phyloP scores from a whole-genome alignment of 2,888 invertebrate species.

The Spisula subtruncata region DNA sequence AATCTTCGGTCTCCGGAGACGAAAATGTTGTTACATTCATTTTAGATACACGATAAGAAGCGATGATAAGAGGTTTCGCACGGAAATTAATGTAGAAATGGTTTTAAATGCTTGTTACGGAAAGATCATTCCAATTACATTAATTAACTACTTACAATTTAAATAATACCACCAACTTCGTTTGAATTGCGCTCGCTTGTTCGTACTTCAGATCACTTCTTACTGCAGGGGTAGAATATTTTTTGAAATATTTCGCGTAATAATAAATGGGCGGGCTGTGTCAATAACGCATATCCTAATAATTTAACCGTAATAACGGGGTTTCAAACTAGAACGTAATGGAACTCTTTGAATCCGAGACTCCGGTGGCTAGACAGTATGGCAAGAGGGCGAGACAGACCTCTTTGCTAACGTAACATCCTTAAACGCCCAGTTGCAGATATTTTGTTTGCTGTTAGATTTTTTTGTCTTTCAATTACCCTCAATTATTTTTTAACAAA shows the following conservation, averaged over 20 bases:
- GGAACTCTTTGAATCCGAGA: neutral
- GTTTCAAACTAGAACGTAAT: constrained; percentile 16
- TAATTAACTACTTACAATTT: constrained; percentile 35
- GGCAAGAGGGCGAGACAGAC: neutral
- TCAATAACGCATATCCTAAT: neutral
- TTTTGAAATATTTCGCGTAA: neutral
- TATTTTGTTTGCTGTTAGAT: neutral
- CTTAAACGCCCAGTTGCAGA: neutral
- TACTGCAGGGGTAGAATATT: neutral
- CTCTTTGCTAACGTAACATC: neutral
- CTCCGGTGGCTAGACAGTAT: constrained; percentile 4
- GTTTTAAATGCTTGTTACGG: constrained; percentile 38
- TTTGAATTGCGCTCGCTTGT: constrained; percentile 11
- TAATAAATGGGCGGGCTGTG: constrained; percentile 1
- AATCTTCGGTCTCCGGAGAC: constrained; percentile 48
- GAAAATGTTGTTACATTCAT: constrained; percentile 46
- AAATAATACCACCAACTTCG: constrained; percentile 23
- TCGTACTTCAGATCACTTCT: neutral
- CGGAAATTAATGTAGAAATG: constrained; percentile 35
- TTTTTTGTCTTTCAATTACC: neutral
- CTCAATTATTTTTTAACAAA: neutral
- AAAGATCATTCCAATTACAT: constrained; percentile 32
- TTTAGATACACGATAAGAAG: constrained; percentile 45
- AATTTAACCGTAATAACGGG: neutral
- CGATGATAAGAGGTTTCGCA: constrained; percentile 39